A percentile compares a stretch with the other conserved stretches of the same genome.
Evolutionary conservation across 2,113 vertebrate species (phyloP).

Genomic region (Barbus barbus): DNA sequence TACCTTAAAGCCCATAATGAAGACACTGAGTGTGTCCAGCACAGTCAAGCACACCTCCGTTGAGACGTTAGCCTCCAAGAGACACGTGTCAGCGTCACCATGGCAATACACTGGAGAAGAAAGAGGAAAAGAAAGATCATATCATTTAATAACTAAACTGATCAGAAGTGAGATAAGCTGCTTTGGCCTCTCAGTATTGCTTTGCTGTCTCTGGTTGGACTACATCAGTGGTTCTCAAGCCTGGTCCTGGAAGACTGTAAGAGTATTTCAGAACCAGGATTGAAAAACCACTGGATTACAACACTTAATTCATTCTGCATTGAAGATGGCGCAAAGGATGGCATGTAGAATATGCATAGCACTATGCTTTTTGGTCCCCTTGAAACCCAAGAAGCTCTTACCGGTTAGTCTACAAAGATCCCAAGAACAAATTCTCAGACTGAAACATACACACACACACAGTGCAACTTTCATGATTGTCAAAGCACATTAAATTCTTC

Average conservation of each 20-base stretch:
- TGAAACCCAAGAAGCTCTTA: conserved; percentile 11
- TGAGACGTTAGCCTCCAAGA: conserved; percentile 93
- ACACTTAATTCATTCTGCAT: background rate
- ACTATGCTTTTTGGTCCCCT: conserved; percentile 77
- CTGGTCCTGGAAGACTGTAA: background rate
- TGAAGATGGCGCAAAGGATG: background rate
- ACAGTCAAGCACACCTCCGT: conserved; percentile 96
- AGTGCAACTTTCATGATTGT: conserved; percentile 22
- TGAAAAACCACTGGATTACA: background rate
- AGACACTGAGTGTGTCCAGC: conserved; percentile 90
- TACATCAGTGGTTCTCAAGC: background rate
- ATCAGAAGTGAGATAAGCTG: background rate
- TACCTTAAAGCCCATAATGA: conserved; percentile 97
- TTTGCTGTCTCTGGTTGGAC: background rate
- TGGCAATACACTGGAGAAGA: conserved; percentile 84
- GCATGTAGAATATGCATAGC: background rate
- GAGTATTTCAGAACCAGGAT: background rate
- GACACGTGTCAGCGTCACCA: conserved; percentile 87
- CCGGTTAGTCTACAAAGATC: conserved; percentile 84
- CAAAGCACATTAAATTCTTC: background rate
- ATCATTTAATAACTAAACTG: conserved; percentile 8
- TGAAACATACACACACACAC: conserved; percentile 71
- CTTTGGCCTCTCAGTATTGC: background rate
- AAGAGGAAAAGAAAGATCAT: background rate
- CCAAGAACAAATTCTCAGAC: conserved; percentile 91